These are phyloP conservation scores for Typhlichthys eigenmanni DNA, from an alignment of 2,797 vertebrate genomes.

Conservation along the genomic window DNA sequence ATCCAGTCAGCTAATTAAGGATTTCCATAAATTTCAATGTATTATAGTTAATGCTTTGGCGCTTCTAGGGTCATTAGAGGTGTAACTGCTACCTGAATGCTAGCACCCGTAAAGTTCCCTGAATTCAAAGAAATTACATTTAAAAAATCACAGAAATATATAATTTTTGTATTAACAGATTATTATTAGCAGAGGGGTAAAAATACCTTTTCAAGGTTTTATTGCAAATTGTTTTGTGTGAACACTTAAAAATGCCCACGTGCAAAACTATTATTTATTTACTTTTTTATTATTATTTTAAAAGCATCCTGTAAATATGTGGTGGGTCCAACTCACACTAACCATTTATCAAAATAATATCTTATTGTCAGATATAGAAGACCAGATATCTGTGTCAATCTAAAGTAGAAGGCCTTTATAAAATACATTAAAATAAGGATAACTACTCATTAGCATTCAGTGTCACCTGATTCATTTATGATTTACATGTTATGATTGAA, in stretches of 20 bases:
- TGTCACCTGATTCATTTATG: constrained; percentile 33
- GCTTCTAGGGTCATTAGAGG: constrained; percentile 73
- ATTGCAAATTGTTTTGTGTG: too few species aligned
- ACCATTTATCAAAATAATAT: too few species aligned
- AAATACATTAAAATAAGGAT: too few species aligned
- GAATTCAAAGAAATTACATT: constrained; percentile 16
- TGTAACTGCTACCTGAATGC: constrained; percentile 72
- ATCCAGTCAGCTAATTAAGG: constrained; percentile 71
- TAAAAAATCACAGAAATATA: too few species aligned
- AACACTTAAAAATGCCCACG: too few species aligned
- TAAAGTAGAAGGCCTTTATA: too few species aligned
- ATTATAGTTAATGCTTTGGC: constrained; percentile 76
- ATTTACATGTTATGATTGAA: constrained; percentile 28
- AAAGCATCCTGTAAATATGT: too few species aligned
- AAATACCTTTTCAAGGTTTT: not conserved
- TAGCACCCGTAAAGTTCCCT: constrained; percentile 25
- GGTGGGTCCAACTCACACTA: too few species aligned
- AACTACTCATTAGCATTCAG: constrained; percentile 24
- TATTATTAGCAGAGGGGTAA: not conserved
- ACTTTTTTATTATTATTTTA: too few species aligned
- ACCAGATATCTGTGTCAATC: not conserved
- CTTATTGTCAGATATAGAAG: not conserved
- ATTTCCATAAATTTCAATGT: constrained; percentile 78
- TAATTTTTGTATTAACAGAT: not conserved
- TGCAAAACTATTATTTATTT: too few species aligned